These are phyloP conservation scores for Lycocorax pyrrhopterus DNA, from an alignment of 2,113 vertebrate genomes.

Conservation along the genomic window DNA sequence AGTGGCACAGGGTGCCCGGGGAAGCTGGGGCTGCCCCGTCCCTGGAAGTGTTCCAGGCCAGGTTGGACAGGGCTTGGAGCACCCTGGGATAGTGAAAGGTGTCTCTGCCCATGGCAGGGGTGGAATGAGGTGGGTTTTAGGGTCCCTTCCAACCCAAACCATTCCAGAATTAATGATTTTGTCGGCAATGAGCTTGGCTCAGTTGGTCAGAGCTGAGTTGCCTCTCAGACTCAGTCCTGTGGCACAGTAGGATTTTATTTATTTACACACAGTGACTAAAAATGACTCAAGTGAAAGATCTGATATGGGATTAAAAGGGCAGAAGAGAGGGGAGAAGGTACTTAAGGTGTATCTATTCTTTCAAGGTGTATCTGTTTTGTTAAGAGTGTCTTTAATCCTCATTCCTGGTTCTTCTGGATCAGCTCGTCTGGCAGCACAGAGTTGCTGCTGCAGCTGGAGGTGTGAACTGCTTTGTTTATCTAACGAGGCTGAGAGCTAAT, in stretches of 20 bases:
- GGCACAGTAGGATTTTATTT: neutral
- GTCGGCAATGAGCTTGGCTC: neutral
- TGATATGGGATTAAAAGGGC: neutral
- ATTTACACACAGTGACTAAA: neutral
- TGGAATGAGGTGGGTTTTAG: accelerated
- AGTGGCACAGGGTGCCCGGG: neutral
- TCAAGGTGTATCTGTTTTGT: neutral
- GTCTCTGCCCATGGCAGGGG: neutral
- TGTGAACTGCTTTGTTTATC: neutral
- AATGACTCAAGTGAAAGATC: neutral
- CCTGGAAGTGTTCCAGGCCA: neutral
- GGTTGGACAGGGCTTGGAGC: neutral
- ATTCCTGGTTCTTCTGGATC: neutral
- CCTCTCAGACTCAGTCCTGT: neutral
- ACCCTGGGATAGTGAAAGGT: neutral
- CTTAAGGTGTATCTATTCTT: accelerated
- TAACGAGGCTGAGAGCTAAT: neutral
- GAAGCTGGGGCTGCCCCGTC: neutral
- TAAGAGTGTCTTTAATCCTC: neutral
- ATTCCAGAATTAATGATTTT: neutral
- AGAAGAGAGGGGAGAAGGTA: neutral
- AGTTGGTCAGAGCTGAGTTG: neutral
- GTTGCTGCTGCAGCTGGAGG: neutral
- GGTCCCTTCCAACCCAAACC: neutral
- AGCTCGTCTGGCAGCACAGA: neutral